phyloP scores from a whole-genome alignment of 1,140 invertebrate species.

The Megalopta genalis region DNA sequence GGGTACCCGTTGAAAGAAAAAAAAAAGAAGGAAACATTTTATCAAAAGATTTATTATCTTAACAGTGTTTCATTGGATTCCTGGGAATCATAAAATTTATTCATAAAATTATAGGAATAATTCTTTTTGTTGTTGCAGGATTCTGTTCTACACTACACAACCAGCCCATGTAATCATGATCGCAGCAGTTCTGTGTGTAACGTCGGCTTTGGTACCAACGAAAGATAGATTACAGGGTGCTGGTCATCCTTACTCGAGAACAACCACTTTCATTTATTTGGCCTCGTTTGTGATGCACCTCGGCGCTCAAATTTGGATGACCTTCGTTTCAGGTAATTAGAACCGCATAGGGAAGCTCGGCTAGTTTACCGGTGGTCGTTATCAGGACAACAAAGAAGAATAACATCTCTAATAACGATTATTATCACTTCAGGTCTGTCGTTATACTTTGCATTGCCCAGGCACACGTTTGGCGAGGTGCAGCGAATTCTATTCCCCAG shows the following conservation, averaged over 20 bases:
- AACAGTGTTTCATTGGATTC: too few species aligned
- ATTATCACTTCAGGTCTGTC: conserved; percentile 84
- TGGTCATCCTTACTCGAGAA: conserved; percentile 75
- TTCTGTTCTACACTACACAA: conserved; percentile 85
- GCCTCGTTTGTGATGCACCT: conserved; percentile 88
- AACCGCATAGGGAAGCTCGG: too few species aligned
- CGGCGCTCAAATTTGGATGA: conserved; percentile 94
- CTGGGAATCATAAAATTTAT: too few species aligned
- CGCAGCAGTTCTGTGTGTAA: conserved; percentile 83
- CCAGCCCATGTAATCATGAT: conserved; percentile 87
- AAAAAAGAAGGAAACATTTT: not conserved
- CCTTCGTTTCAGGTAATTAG: conserved; percentile 88
- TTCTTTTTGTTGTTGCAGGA: conserved; percentile 81
- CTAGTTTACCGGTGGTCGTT: too few species aligned
- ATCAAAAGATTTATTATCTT: too few species aligned
- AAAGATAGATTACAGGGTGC: conserved; percentile 73
- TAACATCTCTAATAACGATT: too few species aligned
- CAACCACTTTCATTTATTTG: conserved; percentile 84
- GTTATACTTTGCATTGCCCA: conserved; percentile 89
- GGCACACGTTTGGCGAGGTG: conserved; percentile 90
- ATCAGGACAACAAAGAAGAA: too few species aligned
- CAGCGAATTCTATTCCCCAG: conserved; percentile 92
- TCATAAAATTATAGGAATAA: too few species aligned
- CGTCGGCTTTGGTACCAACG: conserved; percentile 81
- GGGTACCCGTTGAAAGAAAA: not conserved